These are phyloP conservation scores for Standfussiana lucernea DNA, from an alignment of 2,888 invertebrate genomes.

Conservation along the genomic window DNA sequence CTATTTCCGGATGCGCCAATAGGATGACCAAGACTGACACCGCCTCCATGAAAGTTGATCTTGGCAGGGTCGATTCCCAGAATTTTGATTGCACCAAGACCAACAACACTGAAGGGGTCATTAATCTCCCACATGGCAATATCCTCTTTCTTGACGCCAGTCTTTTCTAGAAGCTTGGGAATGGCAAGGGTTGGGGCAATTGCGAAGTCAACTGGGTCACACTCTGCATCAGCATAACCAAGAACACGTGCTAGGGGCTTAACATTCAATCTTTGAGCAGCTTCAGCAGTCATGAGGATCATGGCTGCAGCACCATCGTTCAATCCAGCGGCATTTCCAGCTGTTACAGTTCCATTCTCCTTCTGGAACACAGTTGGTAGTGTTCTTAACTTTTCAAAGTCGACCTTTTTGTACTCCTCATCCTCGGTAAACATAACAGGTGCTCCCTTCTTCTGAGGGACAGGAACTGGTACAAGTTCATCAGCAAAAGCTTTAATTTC, in stretches of 20 bases:
- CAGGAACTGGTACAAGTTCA: slow-evolving; percentile 95
- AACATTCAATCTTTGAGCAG: slow-evolving; percentile 93
- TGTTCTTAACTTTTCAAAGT: slow-evolving; percentile 97
- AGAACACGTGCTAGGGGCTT: slow-evolving; percentile 97
- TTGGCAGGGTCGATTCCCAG: slow-evolving; percentile 96
- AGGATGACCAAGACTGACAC: slow-evolving; percentile 99
- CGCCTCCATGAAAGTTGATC: slow-evolving; percentile 99
- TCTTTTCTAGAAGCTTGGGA: slow-evolving; percentile 95
- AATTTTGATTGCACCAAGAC: slow-evolving; percentile 96
- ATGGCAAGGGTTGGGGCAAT: slow-evolving; percentile 98
- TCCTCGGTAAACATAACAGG: slow-evolving; percentile 95
- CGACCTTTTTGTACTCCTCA: slow-evolving; percentile 98
- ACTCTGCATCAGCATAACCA: slow-evolving; percentile 97
- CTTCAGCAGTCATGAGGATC: slow-evolving; percentile 95
- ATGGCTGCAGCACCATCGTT: slow-evolving; percentile 99
- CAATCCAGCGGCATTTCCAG: slow-evolving; percentile 99
- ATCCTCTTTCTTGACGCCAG: slow-evolving; percentile 96
- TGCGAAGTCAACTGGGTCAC: slow-evolving; percentile 99
- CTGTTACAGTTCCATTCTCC: slow-evolving; percentile 98
- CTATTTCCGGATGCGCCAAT: slow-evolving; percentile 99
- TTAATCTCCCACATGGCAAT: slow-evolving; percentile 99
- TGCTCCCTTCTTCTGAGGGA: slow-evolving; percentile 95
- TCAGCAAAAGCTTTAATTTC: slow-evolving; percentile 94
- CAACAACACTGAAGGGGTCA: slow-evolving; percentile 99
- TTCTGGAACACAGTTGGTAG: slow-evolving; percentile 97